Evolutionary conservation across 1,140 invertebrate genomes (phyloP), one percentile per base, ranked within the genome.

Genomic region (Nylanderia fulva): DNA sequence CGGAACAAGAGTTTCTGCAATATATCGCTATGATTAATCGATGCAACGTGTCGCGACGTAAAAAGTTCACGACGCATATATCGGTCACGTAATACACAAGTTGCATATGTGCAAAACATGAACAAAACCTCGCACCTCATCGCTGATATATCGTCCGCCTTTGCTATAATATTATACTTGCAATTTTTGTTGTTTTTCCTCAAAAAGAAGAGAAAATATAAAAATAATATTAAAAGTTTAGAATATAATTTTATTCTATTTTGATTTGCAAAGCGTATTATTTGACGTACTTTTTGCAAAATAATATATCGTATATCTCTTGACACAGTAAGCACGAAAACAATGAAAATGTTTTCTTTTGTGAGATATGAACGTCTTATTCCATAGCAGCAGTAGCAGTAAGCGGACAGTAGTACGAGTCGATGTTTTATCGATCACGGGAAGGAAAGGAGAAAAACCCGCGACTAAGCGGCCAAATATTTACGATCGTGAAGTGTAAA

Each of bases 1-100:
- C 52, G 24, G 33, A 80, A 56, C 63, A 71, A 45, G n/a, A 66
- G 33, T 80, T 56, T 24, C 33, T 21, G 36, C 64, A 42, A 71
- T 56, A 29, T 56, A 42, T n/a, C 24, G 24, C 24, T 71, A 42
- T 80, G 64, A 80, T 80, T 80, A 80, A 80, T 69, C 77, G 48
- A 71, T 71, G 33, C 6, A 71, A 80, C 61, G 63, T 29, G 63
- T 68, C 76, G 33, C 42, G 29, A 29, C 1, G 56, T 39, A 80
- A 79, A 80, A 80, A 69, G 15, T 69, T 80, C 21, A 69, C 33
- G 77, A 80, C 48, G 36, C 63, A 1, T 33, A 33, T 71, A 80
- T 71, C 24, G 64, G 24, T 18, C 48, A 15, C 18, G 42, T 71
- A 58, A 80, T 80, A 48, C 33, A 39, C 48, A 56, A 71, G 33